Percentiles rank a stretch among this genome's conserved stretches.
These are phyloP conservation scores for Trachemys scripta DNA, from an alignment of 2,113 vertebrate species.

Conservation along the genomic window DNA sequence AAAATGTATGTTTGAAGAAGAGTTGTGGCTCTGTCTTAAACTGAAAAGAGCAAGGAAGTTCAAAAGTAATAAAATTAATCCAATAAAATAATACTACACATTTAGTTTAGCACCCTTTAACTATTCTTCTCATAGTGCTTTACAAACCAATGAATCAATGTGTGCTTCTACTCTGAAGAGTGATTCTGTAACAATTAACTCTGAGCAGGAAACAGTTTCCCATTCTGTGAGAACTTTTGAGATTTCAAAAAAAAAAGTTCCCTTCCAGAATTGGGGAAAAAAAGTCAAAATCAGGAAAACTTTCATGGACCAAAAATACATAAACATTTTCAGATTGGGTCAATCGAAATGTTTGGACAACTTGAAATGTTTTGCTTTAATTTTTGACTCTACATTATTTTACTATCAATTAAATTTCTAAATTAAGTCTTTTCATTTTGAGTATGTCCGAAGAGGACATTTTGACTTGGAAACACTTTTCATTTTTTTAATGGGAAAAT, in stretches of 20 bases:
- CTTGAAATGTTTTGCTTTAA: not conserved
- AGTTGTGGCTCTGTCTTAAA: not conserved
- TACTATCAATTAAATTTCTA: not conserved
- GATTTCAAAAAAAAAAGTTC: too few species aligned
- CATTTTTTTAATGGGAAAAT: too few species aligned
- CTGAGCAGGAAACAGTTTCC: too few species aligned
- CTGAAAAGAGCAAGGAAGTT: not conserved
- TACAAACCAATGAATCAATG: not conserved
- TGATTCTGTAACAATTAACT: not conserved
- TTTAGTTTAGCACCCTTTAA: not conserved
- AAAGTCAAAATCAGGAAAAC: not conserved
- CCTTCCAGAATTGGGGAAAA: not conserved
- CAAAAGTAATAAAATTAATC: not conserved
- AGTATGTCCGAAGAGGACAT: too few species aligned
- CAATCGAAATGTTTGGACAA: not conserved
- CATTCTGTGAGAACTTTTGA: too few species aligned
- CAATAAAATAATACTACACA: not conserved
- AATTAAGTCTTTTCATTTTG: not conserved
- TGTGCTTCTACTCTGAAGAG: not conserved
- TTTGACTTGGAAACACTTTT: too few species aligned
- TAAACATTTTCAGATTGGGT: not conserved
- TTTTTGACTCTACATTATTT: not conserved
- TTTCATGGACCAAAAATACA: not conserved
- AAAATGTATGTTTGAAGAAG: slow-evolving; percentile 48
- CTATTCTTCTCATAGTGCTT: not conserved